Base-by-base conservation (phyloP, 2,888 invertebrate species). In the Trissolcus japonicus region DNA sequence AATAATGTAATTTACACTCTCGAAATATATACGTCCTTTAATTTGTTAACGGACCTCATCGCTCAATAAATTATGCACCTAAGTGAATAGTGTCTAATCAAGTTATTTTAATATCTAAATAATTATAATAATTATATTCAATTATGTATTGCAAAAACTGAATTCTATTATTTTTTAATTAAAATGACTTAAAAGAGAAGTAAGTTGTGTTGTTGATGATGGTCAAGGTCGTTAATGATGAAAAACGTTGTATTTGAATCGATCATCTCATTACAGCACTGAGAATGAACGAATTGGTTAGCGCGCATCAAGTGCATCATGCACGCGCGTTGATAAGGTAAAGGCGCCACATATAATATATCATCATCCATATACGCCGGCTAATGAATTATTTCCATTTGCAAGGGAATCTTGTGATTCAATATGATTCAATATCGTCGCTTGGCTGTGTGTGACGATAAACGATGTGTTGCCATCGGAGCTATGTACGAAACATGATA, bases 381-480 rank as follows among this genome's bases (percentile, higher is more conserved):
- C 80, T 78, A 82, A 83, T 83, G 83, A 85, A 85, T 82, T 83
- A 84, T 84, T 84, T 82, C 80, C 82, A 76, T 83, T 78, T 80
- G 77, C 65, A 77, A 79, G 71, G 73, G 65, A 66, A 57, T 67
- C 46, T 6, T 19, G 76, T 76, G 60, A 76, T 71, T n/a, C 67
- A 71, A 71, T 71, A 66, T 76, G n/a, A n/a, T 71, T 76, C 57
- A 66, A 76, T 76, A 71, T 67, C 61, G 71, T 71, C n/a, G n/a
- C 76, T 76, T 71, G 55, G 48, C 29, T 57, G 50, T 61, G 76
- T 61, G 65, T 53, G 76, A 66, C 66, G 61, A 66, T 60, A n/a
- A 63, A 61, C 72, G n/a, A n/a, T 19, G 1, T 72, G 72, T 67
- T 71, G 54, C 51, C 76, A 72, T 62, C 62, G 50, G 54, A 41